A percentile compares a stretch with the other conserved stretches of the same genome.
Conservation (phyloP, 1,140 invertebrate species). For the Listronotus oregonensis region DNA sequence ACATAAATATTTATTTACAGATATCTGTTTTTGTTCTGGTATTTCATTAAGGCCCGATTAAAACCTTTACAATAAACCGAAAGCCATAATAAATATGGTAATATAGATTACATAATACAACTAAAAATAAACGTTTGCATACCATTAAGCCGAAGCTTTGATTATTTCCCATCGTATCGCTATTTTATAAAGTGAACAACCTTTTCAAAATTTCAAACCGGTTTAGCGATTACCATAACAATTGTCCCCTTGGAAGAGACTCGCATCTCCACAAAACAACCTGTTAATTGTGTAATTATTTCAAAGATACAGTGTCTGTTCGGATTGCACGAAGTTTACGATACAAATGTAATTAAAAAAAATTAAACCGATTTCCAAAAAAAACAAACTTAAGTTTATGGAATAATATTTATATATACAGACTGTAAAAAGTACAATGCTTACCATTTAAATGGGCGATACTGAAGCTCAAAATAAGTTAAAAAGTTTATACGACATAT, state of each 20-base stretch:
- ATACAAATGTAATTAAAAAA: not conserved
- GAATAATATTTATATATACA: no score
- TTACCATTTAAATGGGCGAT: no score
- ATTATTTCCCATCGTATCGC: slow-evolving; percentile 44
- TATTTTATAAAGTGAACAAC: slow-evolving; percentile 51
- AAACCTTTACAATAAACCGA: slow-evolving; percentile 28
- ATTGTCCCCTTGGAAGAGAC: slow-evolving; percentile 50
- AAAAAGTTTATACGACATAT: no score
- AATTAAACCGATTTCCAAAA: no score
- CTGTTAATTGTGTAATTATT: slow-evolving; percentile 53
- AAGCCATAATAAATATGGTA: slow-evolving; percentile 40
- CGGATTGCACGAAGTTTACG: slow-evolving; percentile 12
- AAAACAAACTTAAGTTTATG: no score
- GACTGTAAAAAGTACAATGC: no score
- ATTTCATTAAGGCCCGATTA: slow-evolving; percentile 32
- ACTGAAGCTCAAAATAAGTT: no score
- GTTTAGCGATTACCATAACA: slow-evolving; percentile 52
- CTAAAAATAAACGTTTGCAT: slow-evolving; percentile 44
- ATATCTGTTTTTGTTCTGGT: slow-evolving; percentile 20
- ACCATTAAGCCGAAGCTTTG: slow-evolving; percentile 40
- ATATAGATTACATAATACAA: slow-evolving; percentile 42
- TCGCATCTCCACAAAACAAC: slow-evolving; percentile 49
- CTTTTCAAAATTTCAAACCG: slow-evolving; percentile 52
- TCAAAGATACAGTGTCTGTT: slow-evolving; percentile 26
- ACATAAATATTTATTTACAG: slow-evolving; percentile 9